A percentile compares a stretch with the other conserved stretches of the same genome.
These are phyloP conservation scores for Drosophila eohydei DNA, from an alignment of 2,888 invertebrate species.

Conservation along the genomic window DNA sequence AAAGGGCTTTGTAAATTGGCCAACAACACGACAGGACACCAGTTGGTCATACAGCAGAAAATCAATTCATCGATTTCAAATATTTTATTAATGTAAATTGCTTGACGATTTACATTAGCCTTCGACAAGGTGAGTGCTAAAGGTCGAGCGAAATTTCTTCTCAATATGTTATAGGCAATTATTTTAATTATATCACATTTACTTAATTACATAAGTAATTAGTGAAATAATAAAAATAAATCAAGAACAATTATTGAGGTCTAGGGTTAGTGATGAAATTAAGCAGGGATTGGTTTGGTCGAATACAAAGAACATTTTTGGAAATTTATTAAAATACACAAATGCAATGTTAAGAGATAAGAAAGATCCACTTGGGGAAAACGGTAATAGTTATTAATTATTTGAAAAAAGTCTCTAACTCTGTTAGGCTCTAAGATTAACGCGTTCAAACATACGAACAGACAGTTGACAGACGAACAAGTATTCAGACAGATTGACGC, in stretches of 20 bases:
- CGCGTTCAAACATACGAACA: too few species aligned
- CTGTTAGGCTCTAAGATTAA: too few species aligned
- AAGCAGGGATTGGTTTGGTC: not conserved
- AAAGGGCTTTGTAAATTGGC: slow-evolving; percentile 7
- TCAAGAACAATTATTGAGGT: not conserved
- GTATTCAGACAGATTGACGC: too few species aligned
- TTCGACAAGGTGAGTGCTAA: not conserved
- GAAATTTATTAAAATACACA: not conserved
- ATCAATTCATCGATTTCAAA: slow-evolving; percentile 73
- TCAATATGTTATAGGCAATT: not conserved
- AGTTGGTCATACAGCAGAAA: slow-evolving; percentile 30
- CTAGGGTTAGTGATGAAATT: not conserved
- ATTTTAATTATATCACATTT: not conserved
- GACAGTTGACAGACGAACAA: too few species aligned
- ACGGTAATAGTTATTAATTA: too few species aligned
- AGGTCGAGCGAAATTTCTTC: not conserved
- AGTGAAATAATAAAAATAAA: not conserved
- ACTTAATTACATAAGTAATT: not conserved
- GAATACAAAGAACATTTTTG: not conserved
- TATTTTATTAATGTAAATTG: slow-evolving; percentile 63
- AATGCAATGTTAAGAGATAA: too few species aligned
- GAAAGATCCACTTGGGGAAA: too few species aligned
- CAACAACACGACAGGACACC: slow-evolving; percentile 5
- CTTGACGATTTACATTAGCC: not conserved
- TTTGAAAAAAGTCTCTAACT: too few species aligned